phyloP scores from a whole-genome alignment of 2,113 vertebrate genomes.

The Dipodomys spectabilis region DNA sequence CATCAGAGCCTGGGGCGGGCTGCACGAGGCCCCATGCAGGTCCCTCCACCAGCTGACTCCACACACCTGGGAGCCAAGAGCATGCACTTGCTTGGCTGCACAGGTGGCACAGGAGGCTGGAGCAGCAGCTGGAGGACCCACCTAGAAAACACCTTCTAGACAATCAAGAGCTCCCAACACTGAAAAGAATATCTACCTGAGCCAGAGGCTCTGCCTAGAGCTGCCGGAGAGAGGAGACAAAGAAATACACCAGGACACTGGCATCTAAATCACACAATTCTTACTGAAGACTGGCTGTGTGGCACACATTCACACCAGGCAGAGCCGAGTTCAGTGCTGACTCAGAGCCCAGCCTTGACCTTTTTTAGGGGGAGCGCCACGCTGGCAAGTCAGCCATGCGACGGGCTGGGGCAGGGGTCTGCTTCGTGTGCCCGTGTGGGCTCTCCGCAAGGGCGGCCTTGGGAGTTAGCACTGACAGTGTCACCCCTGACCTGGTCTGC shows the following conservation, averaged over 20 bases:
- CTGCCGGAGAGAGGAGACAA: too few species aligned
- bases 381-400: too few species aligned
- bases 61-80: too few species aligned
- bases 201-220: neutral
- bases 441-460: neutral
- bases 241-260: too few species aligned
- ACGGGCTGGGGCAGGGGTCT: neutral
- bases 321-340: too few species aligned
- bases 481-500: neutral
- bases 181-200: too few species aligned
- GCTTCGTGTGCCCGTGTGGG: too few species aligned
- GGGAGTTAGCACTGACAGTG: fast-evolving
- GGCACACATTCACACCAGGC: neutral
- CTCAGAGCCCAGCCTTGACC: neutral
- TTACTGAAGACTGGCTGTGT: neutral
- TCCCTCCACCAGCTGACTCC: too few species aligned
- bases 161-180: neutral
- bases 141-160: neutral
- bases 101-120: neutral
- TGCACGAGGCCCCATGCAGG: too few species aligned
- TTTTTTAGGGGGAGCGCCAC: neutral
- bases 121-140: neutral
- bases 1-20: neutral
- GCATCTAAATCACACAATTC: fast-evolving
- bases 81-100: too few species aligned